Conservation (phyloP, 1,140 invertebrate genomes). For the Pararge aegeria region DNA sequence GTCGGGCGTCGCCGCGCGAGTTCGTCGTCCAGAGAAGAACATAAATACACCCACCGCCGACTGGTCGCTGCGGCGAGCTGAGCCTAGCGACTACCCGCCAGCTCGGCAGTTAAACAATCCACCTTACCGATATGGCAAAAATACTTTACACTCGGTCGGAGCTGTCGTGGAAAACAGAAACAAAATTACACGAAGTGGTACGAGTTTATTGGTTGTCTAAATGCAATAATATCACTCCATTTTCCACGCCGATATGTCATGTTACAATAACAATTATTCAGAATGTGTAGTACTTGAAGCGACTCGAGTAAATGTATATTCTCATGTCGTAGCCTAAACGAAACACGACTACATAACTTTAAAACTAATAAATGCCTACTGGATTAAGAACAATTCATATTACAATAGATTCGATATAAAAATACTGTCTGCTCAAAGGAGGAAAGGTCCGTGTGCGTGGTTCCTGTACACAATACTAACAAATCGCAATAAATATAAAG, state of each 20-base stretch:
- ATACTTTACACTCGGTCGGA: constrained; percentile 24
- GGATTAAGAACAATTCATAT: constrained; percentile 6
- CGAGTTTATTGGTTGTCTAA: constrained; percentile 20
- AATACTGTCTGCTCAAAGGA: neutral
- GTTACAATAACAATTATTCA: constrained; percentile 14
- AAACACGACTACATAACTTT: constrained; percentile 3
- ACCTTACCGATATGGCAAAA: constrained; percentile 13
- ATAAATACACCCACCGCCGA: no score
- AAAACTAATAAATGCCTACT: constrained; percentile 9
- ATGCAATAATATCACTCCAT: constrained; percentile 43
- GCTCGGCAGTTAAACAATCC: constrained; percentile 6
- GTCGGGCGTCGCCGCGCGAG: neutral
- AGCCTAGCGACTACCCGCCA: no score
- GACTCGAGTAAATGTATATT: neutral
- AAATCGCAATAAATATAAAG: no score
- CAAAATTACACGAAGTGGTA: constrained; percentile 39
- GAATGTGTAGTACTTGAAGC: neutral
- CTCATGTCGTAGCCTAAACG: constrained; percentile 11
- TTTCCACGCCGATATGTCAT: constrained; percentile 50
- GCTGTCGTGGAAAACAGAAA: constrained; percentile 63
- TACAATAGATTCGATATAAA: constrained; percentile 10
- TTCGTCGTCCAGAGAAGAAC: no score
- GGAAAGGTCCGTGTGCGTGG: no score
- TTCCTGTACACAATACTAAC: no score
- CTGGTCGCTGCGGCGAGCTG: no score